Base-by-base conservation (phyloP, 2,888 invertebrate genomes). In the Mystacides longicornis region DNA sequence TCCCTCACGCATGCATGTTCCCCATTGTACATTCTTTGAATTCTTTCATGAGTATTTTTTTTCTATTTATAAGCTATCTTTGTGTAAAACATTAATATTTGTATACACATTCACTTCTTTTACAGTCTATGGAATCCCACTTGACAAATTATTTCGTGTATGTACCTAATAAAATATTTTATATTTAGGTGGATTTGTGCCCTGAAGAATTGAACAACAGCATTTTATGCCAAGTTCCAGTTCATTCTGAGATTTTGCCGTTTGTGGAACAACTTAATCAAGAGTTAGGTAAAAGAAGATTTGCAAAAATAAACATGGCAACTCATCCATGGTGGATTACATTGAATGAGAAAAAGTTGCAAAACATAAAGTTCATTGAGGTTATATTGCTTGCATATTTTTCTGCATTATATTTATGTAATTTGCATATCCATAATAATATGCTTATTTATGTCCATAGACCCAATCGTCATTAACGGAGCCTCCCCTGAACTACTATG, bases 181-280 rank as follows among this genome's bases (percentile, higher is more conserved):
- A 21, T 14, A 56, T 67, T 62, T 31, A 92, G 85, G 83, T 93
- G 46, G 97, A 97, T 67, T 79, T 95, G 52, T 81, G 79, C 54
- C 83, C 93, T 0, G 97, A 97, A 71, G 97, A 98, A 69, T 77
- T 97, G 64, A 87, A 96, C 69, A 96, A 95, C 71, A 95, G 94
- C 63, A 81, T 93, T 1, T 77, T 81, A 51, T 81, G 91, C 0
- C 80, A 82, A 37, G 86, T 93, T 2, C 89, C 89, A 0, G 82
- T 96, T 21, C 87, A 90, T 65, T 88, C 94, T 0, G 94, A 97
- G 68, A 80, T 95, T 52, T 81, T 81, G 60, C 84, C 87, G 0
- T 86, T 91, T 57, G 79, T 83, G 0, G 76, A 79, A 47, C 81
- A 84, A 62, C 76, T 96, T 37, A 67, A 75, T 1, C 71, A 76